Base-by-base conservation (phyloP, 2,888 invertebrate genomes). In the Drosophila koepferae region DNA sequence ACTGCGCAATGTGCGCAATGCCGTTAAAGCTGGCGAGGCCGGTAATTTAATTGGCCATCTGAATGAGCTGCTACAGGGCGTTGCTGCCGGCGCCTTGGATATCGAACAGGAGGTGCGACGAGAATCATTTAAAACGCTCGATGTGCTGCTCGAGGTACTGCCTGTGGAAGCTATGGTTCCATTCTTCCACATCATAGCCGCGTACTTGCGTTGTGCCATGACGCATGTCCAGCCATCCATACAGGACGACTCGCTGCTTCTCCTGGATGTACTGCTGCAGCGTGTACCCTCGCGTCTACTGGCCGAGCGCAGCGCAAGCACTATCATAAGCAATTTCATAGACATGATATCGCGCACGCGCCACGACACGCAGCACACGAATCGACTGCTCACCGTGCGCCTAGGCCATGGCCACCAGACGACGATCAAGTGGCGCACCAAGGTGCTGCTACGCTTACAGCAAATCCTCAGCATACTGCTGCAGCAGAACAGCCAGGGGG, bases 201-300 rank as follows among this genome's bases (percentile, higher is more conserved):
- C 97, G 1, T 97, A 97, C 92, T 92, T 98, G 54, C 95, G 96
- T 61, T 98, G 98, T 93, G 96, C 97, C 0, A 97, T 98, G 97
- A 98, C 98, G 0, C 97, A 98, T 87, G 96, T 98, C 69, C 95
- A 97, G 91, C 94, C 94, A 14, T 94, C 94, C 58, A 96, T 98
- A 73, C 97, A 97, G 91, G 96, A 97, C 91, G 98, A 98, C 92
- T 97, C 98, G 0, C 93, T 98, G 0, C 91, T 95, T 1, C 95
- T 98, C 77, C 93, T 98, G 20, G 98, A 98, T 90, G 94, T 96
- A 48, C 94, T 98, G n/a, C 92, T 97, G 16, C 94, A 94, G 46
- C 94, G 95, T 81, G 94, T 95, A 62, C 96, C 96, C 2, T 58
- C 79, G 1, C 90, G 92, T 8, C 94, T 97, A 54, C 94, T 98